phyloP scores from a whole-genome alignment of 2,113 vertebrate species.

The Ariopsis seemanni region DNA sequence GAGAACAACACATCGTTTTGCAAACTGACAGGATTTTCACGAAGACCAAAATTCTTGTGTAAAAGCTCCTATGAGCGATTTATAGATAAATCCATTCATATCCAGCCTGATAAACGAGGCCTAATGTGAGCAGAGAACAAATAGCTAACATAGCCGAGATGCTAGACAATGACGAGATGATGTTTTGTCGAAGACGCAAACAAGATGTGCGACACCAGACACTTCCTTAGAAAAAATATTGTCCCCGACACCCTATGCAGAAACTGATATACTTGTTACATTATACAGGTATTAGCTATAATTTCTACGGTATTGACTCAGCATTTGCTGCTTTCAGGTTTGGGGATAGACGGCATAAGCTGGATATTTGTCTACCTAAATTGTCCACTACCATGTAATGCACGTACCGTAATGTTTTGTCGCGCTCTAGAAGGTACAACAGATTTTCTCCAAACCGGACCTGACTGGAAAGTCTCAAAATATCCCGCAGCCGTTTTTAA shows the following conservation, averaged over 20 bases:
- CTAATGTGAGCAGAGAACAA: background rate
- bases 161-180: background rate
- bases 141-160: background rate
- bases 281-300: background rate
- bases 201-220: too few relatives aligned
- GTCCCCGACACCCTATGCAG: background rate
- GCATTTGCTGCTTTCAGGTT: conserved; percentile 4
- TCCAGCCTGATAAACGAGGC: background rate
- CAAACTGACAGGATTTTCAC: background rate
- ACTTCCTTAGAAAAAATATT: background rate
- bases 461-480: background rate
- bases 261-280: background rate
- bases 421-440: background rate
- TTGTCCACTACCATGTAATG: background rate
- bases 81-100: too few relatives aligned
- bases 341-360: conserved; percentile 31
- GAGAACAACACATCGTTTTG: background rate
- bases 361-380: background rate
- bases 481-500: background rate
- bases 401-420: too few relatives aligned
- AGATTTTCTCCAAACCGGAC: background rate
- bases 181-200: background rate
- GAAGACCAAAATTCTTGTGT: too few relatives aligned
- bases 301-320: background rate
- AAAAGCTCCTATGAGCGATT: too few relatives aligned